Evolutionary conservation across 2,113 vertebrate species (phyloP).

Genomic region (Rutilus rutilus): DNA sequence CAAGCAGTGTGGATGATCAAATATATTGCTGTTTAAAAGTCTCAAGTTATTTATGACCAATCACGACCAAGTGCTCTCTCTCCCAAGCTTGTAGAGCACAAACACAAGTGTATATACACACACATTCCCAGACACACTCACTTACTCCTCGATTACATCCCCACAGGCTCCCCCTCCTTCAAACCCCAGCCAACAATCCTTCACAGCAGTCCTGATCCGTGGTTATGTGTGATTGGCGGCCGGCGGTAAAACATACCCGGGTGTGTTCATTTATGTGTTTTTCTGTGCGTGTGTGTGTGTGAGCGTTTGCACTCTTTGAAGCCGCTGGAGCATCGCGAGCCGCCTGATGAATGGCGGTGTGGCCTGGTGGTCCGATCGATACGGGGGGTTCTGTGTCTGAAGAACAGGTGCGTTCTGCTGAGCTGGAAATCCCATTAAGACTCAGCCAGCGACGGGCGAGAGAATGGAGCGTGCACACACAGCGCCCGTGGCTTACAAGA

Average conservation of each 20-base stretch:
- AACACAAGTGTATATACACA: not conserved
- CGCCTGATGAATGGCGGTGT: constrained; percentile 76
- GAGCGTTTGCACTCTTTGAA: not conserved
- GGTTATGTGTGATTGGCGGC: constrained; percentile 71
- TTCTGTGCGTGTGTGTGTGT: constrained; percentile 33
- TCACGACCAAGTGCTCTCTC: not conserved
- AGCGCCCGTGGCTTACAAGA: constrained; percentile 38
- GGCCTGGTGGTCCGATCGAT: constrained; percentile 71
- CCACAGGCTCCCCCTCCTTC: constrained; percentile 23
- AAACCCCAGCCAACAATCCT: constrained; percentile 36
- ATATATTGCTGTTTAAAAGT: not conserved
- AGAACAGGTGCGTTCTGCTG: constrained; percentile 71
- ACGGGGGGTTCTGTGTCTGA: constrained; percentile 58
- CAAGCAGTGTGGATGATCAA: not conserved
- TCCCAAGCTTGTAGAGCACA: not conserved
- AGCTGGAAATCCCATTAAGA: constrained; percentile 82
- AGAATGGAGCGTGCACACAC: constrained; percentile 32
- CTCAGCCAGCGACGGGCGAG: constrained; percentile 55
- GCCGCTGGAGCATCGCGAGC: constrained; percentile 48
- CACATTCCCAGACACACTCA: constrained; percentile 31
- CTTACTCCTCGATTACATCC: constrained; percentile 43
- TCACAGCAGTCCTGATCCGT: constrained; percentile 52
- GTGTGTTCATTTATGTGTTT: constrained; percentile 67
- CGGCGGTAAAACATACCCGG: constrained; percentile 78
- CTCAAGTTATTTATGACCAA: constrained; percentile 15